A percentile compares a stretch with the other conserved stretches of the same genome.
These are phyloP conservation scores for Xiphophorus couchianus DNA, from an alignment of 2,113 vertebrate genomes.

Conservation along the genomic window DNA sequence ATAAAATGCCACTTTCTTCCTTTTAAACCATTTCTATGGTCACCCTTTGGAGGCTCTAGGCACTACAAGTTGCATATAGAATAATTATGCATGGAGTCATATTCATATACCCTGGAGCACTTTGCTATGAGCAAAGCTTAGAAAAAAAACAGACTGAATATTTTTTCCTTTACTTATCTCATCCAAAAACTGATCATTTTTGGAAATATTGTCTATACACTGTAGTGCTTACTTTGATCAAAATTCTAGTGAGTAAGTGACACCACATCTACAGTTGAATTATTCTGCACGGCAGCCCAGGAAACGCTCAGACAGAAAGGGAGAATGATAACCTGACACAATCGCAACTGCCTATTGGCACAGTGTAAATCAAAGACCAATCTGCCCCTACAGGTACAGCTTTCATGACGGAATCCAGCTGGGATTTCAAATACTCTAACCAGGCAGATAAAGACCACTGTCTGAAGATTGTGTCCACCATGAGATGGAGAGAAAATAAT, in stretches of 20 bases:
- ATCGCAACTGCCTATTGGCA: slow-evolving; percentile 59
- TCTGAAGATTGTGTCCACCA: slow-evolving; percentile 68
- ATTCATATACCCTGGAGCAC: slow-evolving; percentile 11
- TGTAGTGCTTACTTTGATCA: slow-evolving; percentile 8
- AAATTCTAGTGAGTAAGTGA: slow-evolving; percentile 45
- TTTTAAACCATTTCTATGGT: background rate
- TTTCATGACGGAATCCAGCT: slow-evolving; percentile 71
- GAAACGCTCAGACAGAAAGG: slow-evolving; percentile 62
- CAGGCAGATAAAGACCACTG: slow-evolving; percentile 71
- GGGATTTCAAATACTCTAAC: slow-evolving; percentile 78
- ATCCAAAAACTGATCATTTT: slow-evolving; percentile 37
- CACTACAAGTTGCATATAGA: background rate
- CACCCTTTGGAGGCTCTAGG: background rate
- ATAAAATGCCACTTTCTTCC: background rate
- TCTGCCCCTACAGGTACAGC: slow-evolving; percentile 75
- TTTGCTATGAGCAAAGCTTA: slow-evolving; percentile 1
- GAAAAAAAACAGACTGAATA: slow-evolving; percentile 10
- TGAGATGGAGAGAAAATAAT: slow-evolving; percentile 40
- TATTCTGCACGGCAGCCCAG: slow-evolving; percentile 59
- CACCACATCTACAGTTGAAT: slow-evolving; percentile 54
- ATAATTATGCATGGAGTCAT: slow-evolving; percentile 15
- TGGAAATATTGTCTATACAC: slow-evolving; percentile 16
- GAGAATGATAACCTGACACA: slow-evolving; percentile 77
- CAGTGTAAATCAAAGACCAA: slow-evolving; percentile 78
- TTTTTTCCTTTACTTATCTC: slow-evolving; percentile 16